Evolutionary conservation across 1,140 invertebrate genomes (phyloP).

Genomic region (Mesaphorura yosii): DNA sequence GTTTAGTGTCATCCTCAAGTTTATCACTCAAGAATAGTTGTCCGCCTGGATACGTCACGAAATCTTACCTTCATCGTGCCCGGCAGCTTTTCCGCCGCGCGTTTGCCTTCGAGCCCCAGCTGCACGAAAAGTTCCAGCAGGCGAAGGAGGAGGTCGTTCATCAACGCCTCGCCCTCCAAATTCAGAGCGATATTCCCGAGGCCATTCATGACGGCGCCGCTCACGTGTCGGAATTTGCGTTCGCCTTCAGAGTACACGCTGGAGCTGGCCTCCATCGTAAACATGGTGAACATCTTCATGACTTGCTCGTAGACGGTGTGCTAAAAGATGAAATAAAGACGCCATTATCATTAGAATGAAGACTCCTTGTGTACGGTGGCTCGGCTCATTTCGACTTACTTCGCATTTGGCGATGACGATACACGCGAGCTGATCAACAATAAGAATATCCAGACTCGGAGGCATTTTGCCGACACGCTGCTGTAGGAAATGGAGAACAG

Average conservation of each 20-base stretch:
- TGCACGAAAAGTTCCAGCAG: constrained; percentile 94
- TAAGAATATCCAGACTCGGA: constrained; percentile 73
- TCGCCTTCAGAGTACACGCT: constrained; percentile 58
- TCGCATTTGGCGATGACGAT: constrained; percentile 89
- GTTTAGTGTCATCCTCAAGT: too few relatives aligned
- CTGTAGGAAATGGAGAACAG: constrained; percentile 93
- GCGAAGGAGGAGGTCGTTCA: constrained; percentile 73
- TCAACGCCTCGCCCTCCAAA: constrained; percentile 72
- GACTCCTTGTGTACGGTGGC: neutral
- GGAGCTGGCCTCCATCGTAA: constrained; percentile 84
- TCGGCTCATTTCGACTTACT: constrained; percentile 33
- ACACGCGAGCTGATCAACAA: constrained; percentile 92
- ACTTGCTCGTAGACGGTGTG: constrained; percentile 78
- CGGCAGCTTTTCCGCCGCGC: constrained; percentile 76
- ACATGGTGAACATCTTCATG: constrained; percentile 94
- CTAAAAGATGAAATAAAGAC: constrained; percentile 36
- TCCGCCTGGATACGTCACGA: too few relatives aligned
- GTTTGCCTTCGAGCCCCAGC: constrained; percentile 87
- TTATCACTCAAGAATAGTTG: too few relatives aligned
- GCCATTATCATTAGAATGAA: neutral
- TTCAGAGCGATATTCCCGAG: constrained; percentile 88
- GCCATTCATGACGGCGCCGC: constrained; percentile 85
- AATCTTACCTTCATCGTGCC: constrained; percentile 47
- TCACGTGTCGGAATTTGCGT: constrained; percentile 60
- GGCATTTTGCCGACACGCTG: constrained; percentile 83